Evolutionary conservation across 2,113 vertebrate genomes (phyloP), one percentile per base, ranked within the genome.

Genomic region (Orcinus orca): DNA sequence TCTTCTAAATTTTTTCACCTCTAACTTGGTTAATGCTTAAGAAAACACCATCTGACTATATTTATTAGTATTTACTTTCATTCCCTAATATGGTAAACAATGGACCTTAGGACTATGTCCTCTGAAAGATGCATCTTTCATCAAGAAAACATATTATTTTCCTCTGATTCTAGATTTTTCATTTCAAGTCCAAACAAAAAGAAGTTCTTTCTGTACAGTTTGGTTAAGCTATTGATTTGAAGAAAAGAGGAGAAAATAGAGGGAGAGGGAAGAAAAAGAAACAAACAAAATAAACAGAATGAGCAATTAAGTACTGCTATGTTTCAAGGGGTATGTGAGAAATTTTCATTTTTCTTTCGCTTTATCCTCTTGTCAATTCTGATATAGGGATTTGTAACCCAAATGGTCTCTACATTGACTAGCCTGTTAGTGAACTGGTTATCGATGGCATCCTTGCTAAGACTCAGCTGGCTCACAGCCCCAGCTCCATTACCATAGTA

Each of bases 71-170:
- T 71, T 81, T 82, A 3, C 12, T 74, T 89, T 87, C 21, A 36
- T 80, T 71, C 21, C 18, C 18, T 80, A 70, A 36, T 21, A 29
- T 33, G 47, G 4, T 62, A 82, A 84, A 53, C 53, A 90, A 41
- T 8, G 15, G 7, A 29, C 5, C 13, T 31, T 11, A 21, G 23
- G 29, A 76, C 14, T 44, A 71, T 20, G 8, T 38, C 58, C 77
- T 92, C 20, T 15, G 17, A 68, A 50, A 90, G 31, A 82, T 47
- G 7, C 5, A 82, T 58, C 2, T 6, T 84, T 77, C 41, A 77
- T 53, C 81, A 87, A 91, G 65, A 73, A 90, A 91, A 91, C n/a
- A 38, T 9, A 80, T 65, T 77, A 76, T 70, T 90, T 76, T 88
- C 33, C 50, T 92, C 63, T 70, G 47, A 47, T 68, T 88, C 15